These are phyloP conservation scores for Drosophila eohydei DNA, from an alignment of 2,888 invertebrate species.

Conservation along the genomic window DNA sequence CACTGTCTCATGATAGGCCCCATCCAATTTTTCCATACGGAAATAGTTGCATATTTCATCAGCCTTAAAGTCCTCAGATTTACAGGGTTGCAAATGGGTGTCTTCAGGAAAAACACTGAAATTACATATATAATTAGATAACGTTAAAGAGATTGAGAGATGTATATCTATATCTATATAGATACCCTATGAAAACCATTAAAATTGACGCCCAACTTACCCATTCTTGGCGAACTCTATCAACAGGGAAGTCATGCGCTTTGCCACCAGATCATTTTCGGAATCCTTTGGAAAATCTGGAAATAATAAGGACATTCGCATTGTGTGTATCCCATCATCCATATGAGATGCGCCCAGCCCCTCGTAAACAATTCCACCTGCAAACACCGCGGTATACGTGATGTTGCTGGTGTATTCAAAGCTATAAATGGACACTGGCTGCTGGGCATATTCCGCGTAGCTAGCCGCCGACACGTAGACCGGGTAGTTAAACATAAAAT, in stretches of 20 bases:
- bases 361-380: constrained; percentile 23
- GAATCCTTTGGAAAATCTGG: constrained; percentile 73
- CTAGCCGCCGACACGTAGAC: constrained; percentile 77
- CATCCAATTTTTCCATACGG: constrained; percentile 54
- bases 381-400: constrained; percentile 77
- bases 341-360: constrained; percentile 84
- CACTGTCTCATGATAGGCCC: constrained; percentile 41
- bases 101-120: constrained; percentile 41
- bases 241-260: constrained; percentile 83
- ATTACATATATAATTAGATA: too few species aligned
- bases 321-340: constrained; percentile 86
- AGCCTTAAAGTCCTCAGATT: constrained; percentile 41
- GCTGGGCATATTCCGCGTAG: constrained; percentile 43
- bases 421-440: constrained; percentile 84
- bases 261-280: constrained; percentile 81
- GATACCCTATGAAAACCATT: neutral
- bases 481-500: constrained; percentile 85
- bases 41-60: constrained; percentile 78
- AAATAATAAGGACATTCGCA: constrained; percentile 83
- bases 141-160: neutral
- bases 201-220: constrained; percentile 70
- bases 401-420: constrained; percentile 84
- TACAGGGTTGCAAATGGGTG: constrained; percentile 42
- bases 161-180: neutral
- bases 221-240: constrained; percentile 85